phyloP scores from a whole-genome alignment of 2,113 vertebrate species.

The Ceyx melanurus region DNA sequence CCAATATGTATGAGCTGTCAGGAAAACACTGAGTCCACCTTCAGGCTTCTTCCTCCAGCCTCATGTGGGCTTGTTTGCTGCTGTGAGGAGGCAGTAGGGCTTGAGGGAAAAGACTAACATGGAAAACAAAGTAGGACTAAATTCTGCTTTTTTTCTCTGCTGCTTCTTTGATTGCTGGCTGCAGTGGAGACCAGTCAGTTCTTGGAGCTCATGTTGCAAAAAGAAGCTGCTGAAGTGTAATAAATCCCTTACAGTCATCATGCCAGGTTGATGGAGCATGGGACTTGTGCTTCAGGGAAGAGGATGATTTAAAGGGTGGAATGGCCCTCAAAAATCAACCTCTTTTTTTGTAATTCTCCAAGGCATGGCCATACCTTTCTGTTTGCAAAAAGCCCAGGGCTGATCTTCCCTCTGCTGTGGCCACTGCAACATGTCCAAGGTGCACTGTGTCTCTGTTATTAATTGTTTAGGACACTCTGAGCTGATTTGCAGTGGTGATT shows the following conservation, averaged over 20 bases:
- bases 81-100: background rate
- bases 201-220: background rate
- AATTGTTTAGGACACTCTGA: background rate
- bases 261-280: background rate
- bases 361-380: background rate
- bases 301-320: background rate
- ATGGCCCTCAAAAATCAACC: background rate
- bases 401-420: background rate
- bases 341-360: background rate
- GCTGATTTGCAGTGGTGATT: background rate
- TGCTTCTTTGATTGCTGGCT: background rate
- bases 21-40: background rate
- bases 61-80: background rate
- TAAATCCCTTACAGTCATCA: background rate
- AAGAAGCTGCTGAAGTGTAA: background rate
- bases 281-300: background rate
- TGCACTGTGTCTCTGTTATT: rapidly evolving
- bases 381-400: background rate
- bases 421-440: rapidly evolving
- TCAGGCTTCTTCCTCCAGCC: background rate
- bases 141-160: background rate
- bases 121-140: background rate
- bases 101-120: background rate
- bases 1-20: background rate
- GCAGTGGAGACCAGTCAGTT: background rate